Base-by-base conservation (phyloP, 2,113 vertebrate species). In the Astur gentilis region DNA sequence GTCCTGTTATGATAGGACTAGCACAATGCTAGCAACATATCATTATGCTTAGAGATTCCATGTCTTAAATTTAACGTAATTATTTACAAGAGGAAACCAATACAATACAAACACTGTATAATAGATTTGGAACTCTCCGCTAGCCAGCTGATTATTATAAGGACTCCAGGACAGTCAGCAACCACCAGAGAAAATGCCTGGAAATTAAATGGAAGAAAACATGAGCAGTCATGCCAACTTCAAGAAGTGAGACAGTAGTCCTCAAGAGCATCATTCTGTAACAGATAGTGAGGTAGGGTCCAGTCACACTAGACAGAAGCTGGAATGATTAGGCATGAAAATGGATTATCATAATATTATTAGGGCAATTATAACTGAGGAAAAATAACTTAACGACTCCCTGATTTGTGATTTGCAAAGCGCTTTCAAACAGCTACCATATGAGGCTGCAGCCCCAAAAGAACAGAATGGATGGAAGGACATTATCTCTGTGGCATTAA, bases 81-180 rank as follows among this genome's bases (percentile, higher is more conserved):
- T 91, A 69, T 90, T 92, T 85, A 67, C 60, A 71, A 67, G 61
- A 84, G 67, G 82, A 95, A 95, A 92, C 45, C 60, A 57, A 76
- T 69, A 45, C 36, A 85, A 47, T 17, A 31, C 27, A 58, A 89
- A 71, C 36, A 36, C 21, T 65, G 58, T 38, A 20, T 60, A 66
- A 93, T 4, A 75, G 49, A 91, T 93, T 44, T 81, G 65, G 49
- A 66, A 71, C 52, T 57, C 42, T 40, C 57, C 87, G 52, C 44
- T 80, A 87, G 40, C 31, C 49, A 40, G n/a, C 7, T 73, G 76
- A 61, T 62, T 81, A 45, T 45, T 42, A 5, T 47, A 60, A 89
- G 38, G 65, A 60, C 36, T 84, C 27, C 17, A 20, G 21, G 42
- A 52, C 49, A 76, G 40, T 58, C 60, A 47, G 91, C 52, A 87